phyloP scores from a whole-genome alignment of 1,140 invertebrate species.

The Drosophila triauraria region DNA sequence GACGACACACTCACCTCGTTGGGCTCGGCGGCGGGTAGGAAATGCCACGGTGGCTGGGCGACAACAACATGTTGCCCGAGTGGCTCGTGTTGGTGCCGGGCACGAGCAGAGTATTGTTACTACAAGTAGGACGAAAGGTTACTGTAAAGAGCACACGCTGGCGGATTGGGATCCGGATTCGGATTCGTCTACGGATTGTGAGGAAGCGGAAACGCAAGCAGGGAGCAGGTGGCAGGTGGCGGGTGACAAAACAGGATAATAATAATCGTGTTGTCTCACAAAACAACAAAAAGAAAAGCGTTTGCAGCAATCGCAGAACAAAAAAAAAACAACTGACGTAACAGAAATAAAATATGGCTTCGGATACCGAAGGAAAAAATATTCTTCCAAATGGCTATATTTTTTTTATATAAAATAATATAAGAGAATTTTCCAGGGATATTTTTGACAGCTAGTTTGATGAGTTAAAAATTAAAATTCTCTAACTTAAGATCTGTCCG shows the following conservation, averaged over 20 bases:
- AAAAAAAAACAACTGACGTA: conserved; percentile 4
- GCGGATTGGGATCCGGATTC: conserved; percentile 32
- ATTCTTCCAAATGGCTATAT: neutral
- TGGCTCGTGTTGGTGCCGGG: conserved; percentile 86
- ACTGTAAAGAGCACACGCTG: conserved; percentile 63
- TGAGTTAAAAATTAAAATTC: no score
- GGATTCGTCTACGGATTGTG: conserved; percentile 9
- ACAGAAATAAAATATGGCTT: conserved; percentile 2
- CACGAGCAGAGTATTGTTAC: conserved; percentile 86
- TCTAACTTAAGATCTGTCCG: no score
- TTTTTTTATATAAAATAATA: neutral
- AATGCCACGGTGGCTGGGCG: conserved; percentile 88
- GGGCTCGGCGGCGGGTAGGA: conserved; percentile 92
- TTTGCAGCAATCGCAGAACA: neutral
- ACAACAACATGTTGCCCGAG: conserved; percentile 85
- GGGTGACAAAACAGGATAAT: conserved; percentile 23
- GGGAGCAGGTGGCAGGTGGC: conserved; percentile 21
- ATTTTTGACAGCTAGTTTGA: no score
- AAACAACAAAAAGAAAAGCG: conserved; percentile 5
- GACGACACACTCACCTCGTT: conserved; percentile 86
- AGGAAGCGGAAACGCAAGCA: conserved; percentile 42
- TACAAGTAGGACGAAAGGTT: conserved; percentile 84
- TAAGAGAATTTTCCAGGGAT: neutral
- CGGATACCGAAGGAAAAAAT: conserved; percentile 9
- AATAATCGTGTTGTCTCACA: conserved; percentile 27